phyloP scores from a whole-genome alignment of 1,140 invertebrate species.

The Leptopilina clavipes region DNA sequence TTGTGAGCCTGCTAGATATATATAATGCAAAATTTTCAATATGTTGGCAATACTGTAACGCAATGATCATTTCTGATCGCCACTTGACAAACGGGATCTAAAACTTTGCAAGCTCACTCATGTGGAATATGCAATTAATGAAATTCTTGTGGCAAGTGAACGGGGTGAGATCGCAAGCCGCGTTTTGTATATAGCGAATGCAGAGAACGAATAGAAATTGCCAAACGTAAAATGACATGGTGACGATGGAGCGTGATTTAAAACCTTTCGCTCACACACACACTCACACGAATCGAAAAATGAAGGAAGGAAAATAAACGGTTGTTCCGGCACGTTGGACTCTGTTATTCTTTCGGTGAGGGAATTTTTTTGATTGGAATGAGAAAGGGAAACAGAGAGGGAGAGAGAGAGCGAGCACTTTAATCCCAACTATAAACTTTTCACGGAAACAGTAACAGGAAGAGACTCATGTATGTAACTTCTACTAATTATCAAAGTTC shows the following conservation, averaged over 20 bases:
- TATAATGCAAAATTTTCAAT: slow-evolving; percentile 16
- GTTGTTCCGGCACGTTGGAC: background rate
- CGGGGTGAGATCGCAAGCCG: background rate
- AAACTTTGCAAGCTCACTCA: slow-evolving; percentile 28
- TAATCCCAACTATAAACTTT: background rate
- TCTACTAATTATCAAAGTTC: slow-evolving; percentile 30
- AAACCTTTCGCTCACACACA: background rate
- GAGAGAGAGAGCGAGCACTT: background rate
- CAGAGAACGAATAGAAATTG: slow-evolving; percentile 10
- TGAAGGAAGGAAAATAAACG: background rate
- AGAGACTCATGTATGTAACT: slow-evolving; percentile 4
- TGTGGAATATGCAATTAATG: slow-evolving; percentile 33
- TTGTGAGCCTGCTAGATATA: background rate
- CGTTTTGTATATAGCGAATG: background rate
- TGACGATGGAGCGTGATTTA: slow-evolving; percentile 29
- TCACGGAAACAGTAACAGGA: slow-evolving; percentile 1
- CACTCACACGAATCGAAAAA: background rate
- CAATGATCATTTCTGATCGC: slow-evolving; percentile 24
- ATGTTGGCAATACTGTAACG: background rate
- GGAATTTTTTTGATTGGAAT: background rate
- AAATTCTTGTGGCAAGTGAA: slow-evolving; percentile 22
- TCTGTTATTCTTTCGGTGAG: background rate
- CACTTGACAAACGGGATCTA: slow-evolving; percentile 28
- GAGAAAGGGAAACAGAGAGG: background rate
- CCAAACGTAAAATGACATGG: slow-evolving; percentile 16